A percentile compares a stretch with the other conserved stretches of the same genome.
Conservation (phyloP, 2,797 vertebrate genomes). For the Botia kubotai region DNA sequence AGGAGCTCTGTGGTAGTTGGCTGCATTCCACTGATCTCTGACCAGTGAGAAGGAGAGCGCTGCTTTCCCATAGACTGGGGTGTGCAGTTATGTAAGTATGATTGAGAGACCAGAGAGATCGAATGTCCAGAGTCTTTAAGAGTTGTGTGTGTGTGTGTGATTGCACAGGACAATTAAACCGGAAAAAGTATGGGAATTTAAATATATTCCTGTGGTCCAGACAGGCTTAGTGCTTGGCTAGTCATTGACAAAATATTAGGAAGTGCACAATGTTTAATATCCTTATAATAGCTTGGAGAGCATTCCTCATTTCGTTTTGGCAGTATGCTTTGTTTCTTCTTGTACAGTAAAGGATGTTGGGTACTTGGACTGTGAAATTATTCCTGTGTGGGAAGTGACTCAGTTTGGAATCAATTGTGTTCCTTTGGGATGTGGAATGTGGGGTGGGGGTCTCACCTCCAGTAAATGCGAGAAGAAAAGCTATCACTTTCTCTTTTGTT, state of each 20-base stretch:
- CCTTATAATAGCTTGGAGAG: slow-evolving; percentile 50
- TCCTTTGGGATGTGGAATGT: slow-evolving; percentile 24
- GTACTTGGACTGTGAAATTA: slow-evolving; percentile 27
- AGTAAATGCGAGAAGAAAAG: slow-evolving; percentile 8
- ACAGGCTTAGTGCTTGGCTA: slow-evolving; percentile 39
- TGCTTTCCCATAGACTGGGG: slow-evolving; percentile 52
- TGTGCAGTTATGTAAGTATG: slow-evolving; percentile 51
- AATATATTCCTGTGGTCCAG: slow-evolving; percentile 38
- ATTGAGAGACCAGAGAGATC: slow-evolving; percentile 37
- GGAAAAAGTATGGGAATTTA: slow-evolving; percentile 16
- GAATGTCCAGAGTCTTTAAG: background rate
- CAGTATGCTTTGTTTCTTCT: slow-evolving; percentile 35
- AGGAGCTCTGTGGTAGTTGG: slow-evolving; percentile 60
- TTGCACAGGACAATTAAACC: slow-evolving; percentile 7
- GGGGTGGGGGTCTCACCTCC: slow-evolving; percentile 34
- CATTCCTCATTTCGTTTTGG: slow-evolving; percentile 48
- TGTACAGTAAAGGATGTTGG: slow-evolving; percentile 38
- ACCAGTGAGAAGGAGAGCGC: slow-evolving; percentile 35
- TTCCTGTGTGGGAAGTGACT: slow-evolving; percentile 52
- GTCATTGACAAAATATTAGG: slow-evolving; percentile 8
- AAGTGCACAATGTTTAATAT: slow-evolving; percentile 42
- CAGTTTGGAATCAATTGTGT: slow-evolving; percentile 15
- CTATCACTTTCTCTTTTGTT: slow-evolving; percentile 27
- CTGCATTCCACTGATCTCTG: slow-evolving; percentile 39
- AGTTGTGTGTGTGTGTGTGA: slow-evolving; percentile 11